phyloP scores from a whole-genome alignment of 2,113 vertebrate species.

The Alectura lathami region DNA sequence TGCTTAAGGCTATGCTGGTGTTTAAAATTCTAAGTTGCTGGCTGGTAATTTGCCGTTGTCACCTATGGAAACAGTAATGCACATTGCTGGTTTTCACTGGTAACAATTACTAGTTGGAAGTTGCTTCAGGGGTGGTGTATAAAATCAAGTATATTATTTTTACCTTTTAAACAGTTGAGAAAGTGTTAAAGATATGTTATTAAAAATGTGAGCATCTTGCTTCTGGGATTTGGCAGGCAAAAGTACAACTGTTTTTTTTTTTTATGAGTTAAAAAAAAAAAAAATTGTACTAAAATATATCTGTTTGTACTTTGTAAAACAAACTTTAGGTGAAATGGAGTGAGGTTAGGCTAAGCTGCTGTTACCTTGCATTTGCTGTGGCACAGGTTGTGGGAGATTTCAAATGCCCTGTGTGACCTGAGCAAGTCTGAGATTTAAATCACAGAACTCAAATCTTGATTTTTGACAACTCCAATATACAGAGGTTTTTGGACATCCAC shows the following conservation, averaged over 20 bases:
- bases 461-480: neutral
- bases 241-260: neutral
- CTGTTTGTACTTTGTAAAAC: neutral
- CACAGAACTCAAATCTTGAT: neutral
- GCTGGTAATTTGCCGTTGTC: neutral
- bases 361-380: neutral
- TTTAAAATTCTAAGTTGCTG: neutral
- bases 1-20: neutral
- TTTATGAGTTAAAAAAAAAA: neutral
- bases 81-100: neutral
- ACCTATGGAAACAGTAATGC: neutral
- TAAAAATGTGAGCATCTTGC: neutral
- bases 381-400: neutral
- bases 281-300: neutral
- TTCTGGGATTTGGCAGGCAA: neutral
- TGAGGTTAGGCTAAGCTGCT: neutral
- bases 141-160: neutral
- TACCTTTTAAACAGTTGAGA: neutral
- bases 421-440: neutral
- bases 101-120: neutral
- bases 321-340: neutral
- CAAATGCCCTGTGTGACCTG: rapidly evolving
- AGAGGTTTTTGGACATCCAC: neutral
- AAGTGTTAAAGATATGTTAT: neutral
- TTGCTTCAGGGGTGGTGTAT: neutral